Evolutionary conservation across 2,113 vertebrate species (phyloP).

Genomic region (Xyrauchen texanus): DNA sequence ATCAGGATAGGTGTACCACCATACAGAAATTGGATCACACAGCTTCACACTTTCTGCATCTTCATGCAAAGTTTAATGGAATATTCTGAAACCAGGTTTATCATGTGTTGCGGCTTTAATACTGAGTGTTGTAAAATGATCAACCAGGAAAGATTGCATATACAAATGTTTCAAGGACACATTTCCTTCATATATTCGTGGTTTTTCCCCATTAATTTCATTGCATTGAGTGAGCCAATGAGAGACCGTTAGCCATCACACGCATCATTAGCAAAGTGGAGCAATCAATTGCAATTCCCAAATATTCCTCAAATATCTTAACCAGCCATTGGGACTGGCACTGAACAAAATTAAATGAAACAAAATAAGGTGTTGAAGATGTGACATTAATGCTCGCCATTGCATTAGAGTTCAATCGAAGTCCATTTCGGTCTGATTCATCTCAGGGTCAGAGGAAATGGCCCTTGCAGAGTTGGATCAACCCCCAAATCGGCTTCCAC

Average conservation of each 20-base stretch:
- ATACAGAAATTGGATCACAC: neutral
- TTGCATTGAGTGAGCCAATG: slow-evolving; percentile 30
- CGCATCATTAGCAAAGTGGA: neutral
- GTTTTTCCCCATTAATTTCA: slow-evolving; percentile 19
- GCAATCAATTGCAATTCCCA: neutral
- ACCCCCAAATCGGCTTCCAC: slow-evolving; percentile 10
- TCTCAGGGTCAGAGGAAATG: neutral
- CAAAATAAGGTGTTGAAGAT: neutral
- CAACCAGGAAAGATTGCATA: slow-evolving; percentile 27
- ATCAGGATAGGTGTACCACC: too few species aligned
- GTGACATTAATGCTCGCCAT: neutral
- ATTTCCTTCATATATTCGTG: slow-evolving; percentile 19
- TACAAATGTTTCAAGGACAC: slow-evolving; percentile 9
- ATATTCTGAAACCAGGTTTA: neutral
- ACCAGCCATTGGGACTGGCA: neutral
- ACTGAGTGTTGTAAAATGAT: slow-evolving; percentile 33
- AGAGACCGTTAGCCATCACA: slow-evolving; percentile 38
- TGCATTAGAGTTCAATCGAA: slow-evolving; percentile 14
- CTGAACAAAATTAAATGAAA: slow-evolving; percentile 27
- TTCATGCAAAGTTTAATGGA: neutral
- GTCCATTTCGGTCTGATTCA: neutral
- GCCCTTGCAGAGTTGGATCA: neutral
- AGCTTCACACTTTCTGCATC: neutral
- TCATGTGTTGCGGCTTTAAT: slow-evolving; percentile 33
- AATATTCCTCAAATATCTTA: slow-evolving; percentile 2